Percentiles rank a stretch among this genome's conserved stretches.
phyloP scores from a whole-genome alignment of 2,888 invertebrate species.

The Torymus auratus region DNA sequence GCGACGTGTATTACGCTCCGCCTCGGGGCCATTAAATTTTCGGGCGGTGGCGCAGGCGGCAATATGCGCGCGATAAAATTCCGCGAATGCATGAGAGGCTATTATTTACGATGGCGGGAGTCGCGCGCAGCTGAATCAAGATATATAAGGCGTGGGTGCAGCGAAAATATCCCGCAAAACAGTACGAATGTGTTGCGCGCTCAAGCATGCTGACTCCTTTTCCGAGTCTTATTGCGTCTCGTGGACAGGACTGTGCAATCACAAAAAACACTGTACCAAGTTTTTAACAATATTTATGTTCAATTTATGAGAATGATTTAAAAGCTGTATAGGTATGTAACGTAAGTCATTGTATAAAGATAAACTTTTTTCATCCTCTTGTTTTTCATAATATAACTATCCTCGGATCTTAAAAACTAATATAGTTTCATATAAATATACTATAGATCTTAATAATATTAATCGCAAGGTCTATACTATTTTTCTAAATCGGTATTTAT shows the following conservation, averaged over 20 bases:
- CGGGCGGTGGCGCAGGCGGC: conserved; percentile 55
- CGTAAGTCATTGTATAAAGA: conserved; percentile 59
- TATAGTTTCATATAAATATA: too few relatives aligned
- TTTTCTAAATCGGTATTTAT: too few relatives aligned
- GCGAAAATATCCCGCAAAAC: conserved; percentile 4
- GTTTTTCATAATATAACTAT: too few relatives aligned
- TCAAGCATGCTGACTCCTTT: not conserved
- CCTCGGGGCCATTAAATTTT: conserved; percentile 60
- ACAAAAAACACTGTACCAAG: too few relatives aligned
- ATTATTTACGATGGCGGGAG: conserved; percentile 68
- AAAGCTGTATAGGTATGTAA: not conserved
- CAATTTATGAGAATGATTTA: too few relatives aligned
- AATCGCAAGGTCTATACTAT: too few relatives aligned
- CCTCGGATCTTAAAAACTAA: too few relatives aligned
- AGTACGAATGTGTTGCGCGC: not conserved
- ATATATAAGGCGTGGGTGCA: conserved; percentile 4
- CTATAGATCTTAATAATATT: too few relatives aligned
- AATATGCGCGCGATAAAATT: conserved; percentile 61
- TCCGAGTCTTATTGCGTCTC: conserved; percentile 8
- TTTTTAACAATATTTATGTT: too few relatives aligned
- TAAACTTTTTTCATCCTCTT: too few relatives aligned
- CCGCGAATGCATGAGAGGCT: conserved; percentile 53
- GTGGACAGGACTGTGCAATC: not conserved
- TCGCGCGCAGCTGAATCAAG: conserved; percentile 65
- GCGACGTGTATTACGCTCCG: too few relatives aligned